Conservation (phyloP, 2,113 vertebrate genomes). For the Alouatta palliata region DNA sequence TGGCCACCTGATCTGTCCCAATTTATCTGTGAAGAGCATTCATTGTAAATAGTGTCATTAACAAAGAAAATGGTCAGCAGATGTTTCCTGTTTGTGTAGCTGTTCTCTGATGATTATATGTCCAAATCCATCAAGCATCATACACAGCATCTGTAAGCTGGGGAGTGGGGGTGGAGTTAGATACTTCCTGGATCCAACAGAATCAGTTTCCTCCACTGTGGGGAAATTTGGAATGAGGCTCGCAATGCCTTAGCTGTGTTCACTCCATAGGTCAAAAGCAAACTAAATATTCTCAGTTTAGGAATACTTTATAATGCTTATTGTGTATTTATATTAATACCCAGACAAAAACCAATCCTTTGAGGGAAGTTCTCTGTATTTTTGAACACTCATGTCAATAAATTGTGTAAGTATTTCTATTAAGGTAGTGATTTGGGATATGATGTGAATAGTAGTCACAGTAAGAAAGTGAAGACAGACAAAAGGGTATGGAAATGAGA, state of each 20-base stretch:
- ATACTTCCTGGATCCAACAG: neutral
- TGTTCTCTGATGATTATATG: neutral
- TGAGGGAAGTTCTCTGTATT: neutral
- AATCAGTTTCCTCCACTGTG: neutral
- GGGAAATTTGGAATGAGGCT: neutral
- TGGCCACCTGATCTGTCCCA: neutral
- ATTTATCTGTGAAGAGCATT: slow-evolving; percentile 1
- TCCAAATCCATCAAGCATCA: neutral
- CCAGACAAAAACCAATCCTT: neutral
- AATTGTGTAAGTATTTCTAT: neutral
- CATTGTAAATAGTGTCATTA: neutral
- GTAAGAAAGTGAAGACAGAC: neutral
- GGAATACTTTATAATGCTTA: neutral
- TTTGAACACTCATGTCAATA: neutral
- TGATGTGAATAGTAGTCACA: neutral
- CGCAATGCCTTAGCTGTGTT: neutral
- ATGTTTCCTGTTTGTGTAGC: slow-evolving; percentile 38
- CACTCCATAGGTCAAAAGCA: neutral
- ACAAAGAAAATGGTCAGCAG: neutral
- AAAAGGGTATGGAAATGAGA: neutral
- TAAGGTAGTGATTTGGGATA: neutral
- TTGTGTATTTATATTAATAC: neutral
- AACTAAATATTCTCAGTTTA: neutral
- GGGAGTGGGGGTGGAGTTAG: neutral
- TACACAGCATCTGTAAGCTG: neutral